Base-by-base conservation (phyloP, 2,888 invertebrate genomes). In the Athetis lepigone region DNA sequence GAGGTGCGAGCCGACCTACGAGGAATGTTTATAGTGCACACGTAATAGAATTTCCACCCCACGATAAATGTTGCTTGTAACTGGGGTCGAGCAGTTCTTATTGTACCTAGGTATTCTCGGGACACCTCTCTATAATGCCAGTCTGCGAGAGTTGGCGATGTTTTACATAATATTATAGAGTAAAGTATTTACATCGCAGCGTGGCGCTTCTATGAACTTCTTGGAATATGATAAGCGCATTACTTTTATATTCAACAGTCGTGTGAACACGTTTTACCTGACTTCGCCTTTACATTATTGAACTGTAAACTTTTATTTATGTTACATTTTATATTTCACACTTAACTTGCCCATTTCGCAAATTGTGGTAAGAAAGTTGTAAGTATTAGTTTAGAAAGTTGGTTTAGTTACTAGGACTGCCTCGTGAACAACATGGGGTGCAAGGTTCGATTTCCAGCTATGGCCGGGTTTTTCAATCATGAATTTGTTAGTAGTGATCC, bases 21-120 rank as follows among this genome's bases (percentile, higher is more conserved):
- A 47, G 46, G 45, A 51, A 70, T 54, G 61, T 62, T 52, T 55
- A 51, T 46, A 55, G 56, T 43, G 73, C 64, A 55, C 63, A 64
- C 59, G 61, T 80, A 87, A 89, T 85, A 83, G 83, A 89, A 88
- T 87, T 85, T 82, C 85, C 80, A 81, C 81, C 8, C 67, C 64
- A 69, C 75, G 79, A 85, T 82, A 81, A 81, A 87, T 83, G 81
- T 69, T 25, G 16, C 50, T 69, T 82, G 81, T 72, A 50, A 39
- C 29, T 58, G 39, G 29, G 47, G 51, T 39, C 6, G 33, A 49
- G 56, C 56, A 70, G 62, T 63, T 61, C 46, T 23, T 46, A 45
- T 23, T 40, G 29, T 29, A 29, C 29, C 25, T 61, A 29, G 51
- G 46, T 73, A 74, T 60, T 74, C 76, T 60, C 65, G 9, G 16